Base-by-base conservation (phyloP, 2,113 vertebrate species). In the Calonectris borealis region DNA sequence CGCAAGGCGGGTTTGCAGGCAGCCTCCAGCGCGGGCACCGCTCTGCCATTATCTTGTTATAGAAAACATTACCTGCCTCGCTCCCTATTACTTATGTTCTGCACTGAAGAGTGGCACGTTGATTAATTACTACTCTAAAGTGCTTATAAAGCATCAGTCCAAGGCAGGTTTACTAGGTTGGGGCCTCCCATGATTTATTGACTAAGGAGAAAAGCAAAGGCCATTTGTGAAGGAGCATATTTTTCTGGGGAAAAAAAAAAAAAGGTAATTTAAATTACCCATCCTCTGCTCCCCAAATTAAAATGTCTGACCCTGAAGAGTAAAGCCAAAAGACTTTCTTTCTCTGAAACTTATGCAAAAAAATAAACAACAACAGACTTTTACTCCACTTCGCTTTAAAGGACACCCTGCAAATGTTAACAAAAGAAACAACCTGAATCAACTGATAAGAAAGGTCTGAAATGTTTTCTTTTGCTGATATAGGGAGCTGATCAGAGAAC, bases 71-170 rank as follows among this genome's bases (percentile, higher is more conserved):
- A 97, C 95, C 96, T 97, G 86, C 51, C 73, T 86, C 1, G 1
- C 58, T 66, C 64, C n/a, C 91, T 66, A 0, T 82, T 92, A 88
- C 86, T 96, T 68, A 17, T 40, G 64, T 87, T 68, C 58, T 46
- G 77, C 8, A 5, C 64, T 36, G 78, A 90, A 89, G 94, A 92
- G 78, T 87, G 81, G 82, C 91, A 96, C 4, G 0, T 64, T 97
- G 96, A 97, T 97, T 96, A 95, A 94, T 96, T 97, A 89, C 94
- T 64, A 18, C 85, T 95, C 91, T 91, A 96, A 97, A 95, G 89
- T 97, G 96, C 95, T 97, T 95, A 95, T 96, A 96, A 97, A 94
- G 94, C 91, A 95, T 80, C 81, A 70, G 91, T 85, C 58, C 78
- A 42, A 80, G 95, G 94, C 95, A 93, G 94, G 96, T 95, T 96